These are phyloP conservation scores for Cydia fagiglandana DNA, from an alignment of 1,140 invertebrate species.

Conservation along the genomic window DNA sequence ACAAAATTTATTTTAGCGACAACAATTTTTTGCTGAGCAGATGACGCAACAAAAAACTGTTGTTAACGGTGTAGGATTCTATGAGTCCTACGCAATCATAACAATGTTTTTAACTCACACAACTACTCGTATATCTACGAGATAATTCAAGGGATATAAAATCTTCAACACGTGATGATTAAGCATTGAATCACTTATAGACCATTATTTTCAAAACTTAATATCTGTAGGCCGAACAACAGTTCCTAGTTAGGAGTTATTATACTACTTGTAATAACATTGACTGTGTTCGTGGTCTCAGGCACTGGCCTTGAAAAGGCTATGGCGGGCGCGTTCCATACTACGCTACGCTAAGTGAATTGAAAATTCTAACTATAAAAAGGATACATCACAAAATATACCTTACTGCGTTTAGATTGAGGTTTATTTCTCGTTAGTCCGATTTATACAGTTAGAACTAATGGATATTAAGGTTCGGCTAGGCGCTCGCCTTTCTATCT, in stretches of 20 bases:
- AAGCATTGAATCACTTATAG: no score
- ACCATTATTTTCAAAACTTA: no score
- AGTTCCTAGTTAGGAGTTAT: neutral
- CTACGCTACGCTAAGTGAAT: conserved; percentile 11
- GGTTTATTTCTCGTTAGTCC: neutral
- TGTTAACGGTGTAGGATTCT: no score
- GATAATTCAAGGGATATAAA: no score
- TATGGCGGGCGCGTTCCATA: conserved; percentile 1
- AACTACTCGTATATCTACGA: no score
- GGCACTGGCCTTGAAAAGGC: conserved; percentile 24
- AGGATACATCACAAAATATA: neutral
- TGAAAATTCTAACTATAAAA: conserved; percentile 19
- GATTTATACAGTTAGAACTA: neutral
- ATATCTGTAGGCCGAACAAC: no score
- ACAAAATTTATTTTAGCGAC: no score
- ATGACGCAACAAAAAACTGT: no score
- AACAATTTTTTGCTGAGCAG: no score
- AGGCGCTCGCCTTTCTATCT: neutral
- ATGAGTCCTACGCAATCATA: no score
- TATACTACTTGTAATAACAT: neutral
- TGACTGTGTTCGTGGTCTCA: conserved; percentile 14
- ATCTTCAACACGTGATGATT: no score
- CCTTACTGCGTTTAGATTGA: neutral
- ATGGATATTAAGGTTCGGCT: neutral
- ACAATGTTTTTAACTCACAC: no score